These are phyloP conservation scores for Ophion ventricosus DNA, from an alignment of 2,888 invertebrate genomes.

Conservation along the genomic window DNA sequence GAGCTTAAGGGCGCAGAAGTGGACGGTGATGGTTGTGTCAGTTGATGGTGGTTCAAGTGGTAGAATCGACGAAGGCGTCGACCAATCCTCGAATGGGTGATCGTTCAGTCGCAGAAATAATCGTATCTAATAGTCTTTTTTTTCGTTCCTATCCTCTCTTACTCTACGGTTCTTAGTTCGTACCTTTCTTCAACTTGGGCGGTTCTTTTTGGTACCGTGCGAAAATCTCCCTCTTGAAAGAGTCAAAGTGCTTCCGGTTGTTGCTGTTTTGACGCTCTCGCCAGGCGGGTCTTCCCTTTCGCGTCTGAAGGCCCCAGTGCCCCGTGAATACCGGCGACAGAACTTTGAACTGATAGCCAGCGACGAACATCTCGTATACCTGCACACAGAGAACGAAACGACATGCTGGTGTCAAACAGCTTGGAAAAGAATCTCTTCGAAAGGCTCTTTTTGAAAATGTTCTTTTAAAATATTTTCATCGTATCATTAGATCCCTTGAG, in stretches of 20 bases:
- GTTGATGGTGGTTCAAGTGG: conserved; percentile 4
- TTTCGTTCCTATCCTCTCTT: background rate
- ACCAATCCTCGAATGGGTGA: background rate
- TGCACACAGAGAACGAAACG: conserved; percentile 81
- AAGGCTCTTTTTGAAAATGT: background rate
- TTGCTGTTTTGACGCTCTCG: conserved; percentile 93
- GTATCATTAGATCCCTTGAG: background rate
- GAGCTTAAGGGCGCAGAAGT: conserved; percentile 41
- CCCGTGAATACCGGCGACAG: conserved; percentile 95
- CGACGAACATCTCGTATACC: conserved; percentile 96
- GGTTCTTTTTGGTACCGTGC: conserved; percentile 90
- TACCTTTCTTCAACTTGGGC: conserved; percentile 83
- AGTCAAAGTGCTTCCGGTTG: conserved; percentile 92
- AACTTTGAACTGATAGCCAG: conserved; percentile 94
- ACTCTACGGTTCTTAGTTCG: conserved; percentile 42
- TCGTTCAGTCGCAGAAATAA: background rate
- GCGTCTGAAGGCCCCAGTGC: conserved; percentile 94
- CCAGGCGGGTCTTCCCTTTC: conserved; percentile 92
- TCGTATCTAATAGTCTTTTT: conserved; percentile 2
- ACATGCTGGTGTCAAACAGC: background rate
- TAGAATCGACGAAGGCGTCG: conserved; percentile 1
- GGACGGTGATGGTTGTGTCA: conserved; percentile 51
- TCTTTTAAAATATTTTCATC: background rate
- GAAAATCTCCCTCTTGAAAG: conserved; percentile 92
- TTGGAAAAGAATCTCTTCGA: background rate